Evolutionary conservation across 2,113 vertebrate genomes (phyloP).

Genomic region (Ancistrus triradiatus): DNA sequence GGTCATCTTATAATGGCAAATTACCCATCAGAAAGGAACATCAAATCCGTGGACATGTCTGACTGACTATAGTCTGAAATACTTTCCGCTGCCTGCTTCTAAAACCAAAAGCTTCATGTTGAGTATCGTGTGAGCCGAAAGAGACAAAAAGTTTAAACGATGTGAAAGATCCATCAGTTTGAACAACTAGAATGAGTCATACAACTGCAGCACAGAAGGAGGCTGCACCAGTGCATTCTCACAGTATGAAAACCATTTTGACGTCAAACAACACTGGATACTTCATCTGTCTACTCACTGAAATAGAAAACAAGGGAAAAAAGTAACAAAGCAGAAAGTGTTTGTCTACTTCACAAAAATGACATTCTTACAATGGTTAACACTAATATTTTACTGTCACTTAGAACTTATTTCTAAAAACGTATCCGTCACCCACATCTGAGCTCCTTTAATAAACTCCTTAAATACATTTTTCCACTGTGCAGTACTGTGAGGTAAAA

Average conservation of each 20-base stretch:
- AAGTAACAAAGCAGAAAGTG: neutral
- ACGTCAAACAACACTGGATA: conserved; percentile 6
- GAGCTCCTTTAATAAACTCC: conserved; percentile 14
- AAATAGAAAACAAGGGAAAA: conserved; percentile 9
- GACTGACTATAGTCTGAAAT: conserved; percentile 31
- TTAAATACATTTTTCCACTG: no score
- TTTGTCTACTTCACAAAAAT: neutral
- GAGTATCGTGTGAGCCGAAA: conserved; percentile 6
- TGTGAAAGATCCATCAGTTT: conserved; percentile 23
- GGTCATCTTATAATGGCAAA: conserved; percentile 30
- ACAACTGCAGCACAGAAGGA: neutral
- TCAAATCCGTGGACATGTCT: conserved; percentile 30
- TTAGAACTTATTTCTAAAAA: conserved; percentile 1
- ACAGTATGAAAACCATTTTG: neutral
- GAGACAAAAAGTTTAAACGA: conserved; percentile 10
- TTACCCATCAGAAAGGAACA: conserved; percentile 32
- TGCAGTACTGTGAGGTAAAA: no score
- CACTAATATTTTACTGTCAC: neutral
- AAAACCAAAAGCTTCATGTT: conserved; percentile 28
- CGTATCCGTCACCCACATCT: neutral
- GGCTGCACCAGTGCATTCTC: conserved; percentile 7
- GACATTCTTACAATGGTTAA: neutral
- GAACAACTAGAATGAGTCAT: conserved; percentile 2
- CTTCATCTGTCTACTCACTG: conserved; percentile 11
- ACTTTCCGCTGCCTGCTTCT: conserved; percentile 12